These are phyloP conservation scores for Caenorhabditis zanzibari DNA, from an alignment of 2,888 invertebrate genomes.

Conservation along the genomic window DNA sequence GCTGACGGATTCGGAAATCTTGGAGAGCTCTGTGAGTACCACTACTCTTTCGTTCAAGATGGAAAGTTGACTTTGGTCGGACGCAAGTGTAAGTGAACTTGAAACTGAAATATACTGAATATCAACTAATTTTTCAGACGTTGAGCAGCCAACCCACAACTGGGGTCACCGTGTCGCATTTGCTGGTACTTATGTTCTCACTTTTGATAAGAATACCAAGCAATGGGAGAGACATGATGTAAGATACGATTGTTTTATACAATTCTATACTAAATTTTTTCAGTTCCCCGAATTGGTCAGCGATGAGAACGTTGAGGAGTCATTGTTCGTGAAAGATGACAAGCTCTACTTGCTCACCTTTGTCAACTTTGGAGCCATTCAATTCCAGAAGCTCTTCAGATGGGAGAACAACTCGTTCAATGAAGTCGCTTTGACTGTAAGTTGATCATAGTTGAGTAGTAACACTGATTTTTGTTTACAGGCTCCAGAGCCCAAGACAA, in stretches of 20 bases:
- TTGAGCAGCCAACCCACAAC: slow-evolving; percentile 64
- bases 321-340: slow-evolving; percentile 63
- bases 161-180: slow-evolving; percentile 71
- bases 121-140: slow-evolving; percentile 33
- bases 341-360: slow-evolving; percentile 65
- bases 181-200: slow-evolving; percentile 69
- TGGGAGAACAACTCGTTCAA: slow-evolving; percentile 69
- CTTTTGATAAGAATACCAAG: slow-evolving; percentile 60
- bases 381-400: slow-evolving; percentile 58
- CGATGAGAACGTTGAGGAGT: slow-evolving; percentile 71
- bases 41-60: slow-evolving; percentile 42
- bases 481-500: slow-evolving; percentile 11
- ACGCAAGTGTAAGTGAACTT: slow-evolving; percentile 45
- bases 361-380: slow-evolving; percentile 63
- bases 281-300: slow-evolving; percentile 61
- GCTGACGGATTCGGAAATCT: slow-evolving; percentile 41
- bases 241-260: background rate
- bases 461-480: slow-evolving; percentile 6
- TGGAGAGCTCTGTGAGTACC: slow-evolving; percentile 25
- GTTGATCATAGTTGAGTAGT: background rate
- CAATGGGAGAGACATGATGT: slow-evolving; percentile 66
- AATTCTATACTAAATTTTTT: background rate
- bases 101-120: background rate
- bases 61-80: slow-evolving; percentile 53
- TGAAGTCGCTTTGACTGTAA: slow-evolving; percentile 58